These are phyloP conservation scores for Branchellion lobata DNA, from an alignment of 2,888 invertebrate genomes.

Conservation along the genomic window DNA sequence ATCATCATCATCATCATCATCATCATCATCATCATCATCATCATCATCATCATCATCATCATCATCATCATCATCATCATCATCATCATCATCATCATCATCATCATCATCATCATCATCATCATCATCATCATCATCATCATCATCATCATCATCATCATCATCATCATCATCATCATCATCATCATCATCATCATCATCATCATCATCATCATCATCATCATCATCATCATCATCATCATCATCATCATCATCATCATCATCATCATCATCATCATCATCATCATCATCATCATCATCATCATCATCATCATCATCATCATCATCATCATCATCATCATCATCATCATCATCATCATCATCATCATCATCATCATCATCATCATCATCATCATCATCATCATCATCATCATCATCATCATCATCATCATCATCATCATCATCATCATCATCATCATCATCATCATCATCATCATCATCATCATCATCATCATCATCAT, in stretches of 20 bases:
- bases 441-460: background rate
- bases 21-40: slow-evolving; percentile 43
- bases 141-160: slow-evolving; percentile 21
- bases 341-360: no score
- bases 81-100: slow-evolving; percentile 40
- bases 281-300: slow-evolving; percentile 54
- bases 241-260: background rate
- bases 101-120: slow-evolving; percentile 25
- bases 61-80: background rate
- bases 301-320: slow-evolving; percentile 36
- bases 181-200: background rate
- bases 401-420: no score
- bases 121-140: slow-evolving; percentile 11
- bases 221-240: background rate
- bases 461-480: background rate
- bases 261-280: slow-evolving; percentile 41
- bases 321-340: slow-evolving; percentile 29
- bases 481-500: background rate
- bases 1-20: slow-evolving; percentile 54
- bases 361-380: no score
- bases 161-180: slow-evolving; percentile 26
- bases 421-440: no score
- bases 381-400: no score
- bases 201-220: background rate
- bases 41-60: slow-evolving; percentile 31